phyloP scores from a whole-genome alignment of 92 coral and sea anemone genomes.

The Pocillopora grandis region DNA sequence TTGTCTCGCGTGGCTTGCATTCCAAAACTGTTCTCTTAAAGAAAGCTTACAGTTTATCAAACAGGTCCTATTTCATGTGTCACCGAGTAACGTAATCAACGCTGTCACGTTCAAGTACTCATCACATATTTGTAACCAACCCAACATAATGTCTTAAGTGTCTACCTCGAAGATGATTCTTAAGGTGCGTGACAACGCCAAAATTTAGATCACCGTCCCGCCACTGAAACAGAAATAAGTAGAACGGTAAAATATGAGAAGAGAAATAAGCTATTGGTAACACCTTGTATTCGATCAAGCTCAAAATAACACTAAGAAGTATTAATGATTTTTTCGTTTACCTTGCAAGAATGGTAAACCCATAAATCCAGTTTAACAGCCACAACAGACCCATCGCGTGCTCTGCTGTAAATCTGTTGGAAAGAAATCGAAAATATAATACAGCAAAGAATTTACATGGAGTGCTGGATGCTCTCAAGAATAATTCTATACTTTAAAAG shows the following conservation, averaged over 20 bases:
- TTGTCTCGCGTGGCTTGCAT: no score
- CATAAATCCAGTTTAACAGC: slow-evolving; percentile 86
- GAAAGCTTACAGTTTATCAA: no score
- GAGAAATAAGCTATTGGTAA: no score
- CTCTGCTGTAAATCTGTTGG: slow-evolving; percentile 89
- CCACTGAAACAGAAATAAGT: slow-evolving; percentile 63
- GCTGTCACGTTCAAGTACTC: not conserved
- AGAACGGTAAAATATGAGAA: not conserved
- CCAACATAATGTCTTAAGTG: not conserved
- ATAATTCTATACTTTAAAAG: no score
- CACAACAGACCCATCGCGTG: slow-evolving; percentile 78
- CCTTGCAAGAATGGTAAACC: slow-evolving; percentile 95
- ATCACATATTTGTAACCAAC: no score
- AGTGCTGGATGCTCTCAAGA: no score
- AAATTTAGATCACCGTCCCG: slow-evolving; percentile 86
- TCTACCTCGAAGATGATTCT: slow-evolving; percentile 92
- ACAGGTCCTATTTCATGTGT: not conserved
- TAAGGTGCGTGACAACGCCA: slow-evolving; percentile 84
- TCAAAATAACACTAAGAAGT: not conserved
- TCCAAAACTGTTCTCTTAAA: no score
- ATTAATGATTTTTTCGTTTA: slow-evolving; percentile 7
- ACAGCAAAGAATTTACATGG: not conserved
- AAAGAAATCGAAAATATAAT: not conserved
- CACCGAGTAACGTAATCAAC: not conserved
- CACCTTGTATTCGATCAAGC: not conserved